Base-by-base conservation (phyloP, 2,888 invertebrate species). In the Caenorhabditis macrosperma region DNA sequence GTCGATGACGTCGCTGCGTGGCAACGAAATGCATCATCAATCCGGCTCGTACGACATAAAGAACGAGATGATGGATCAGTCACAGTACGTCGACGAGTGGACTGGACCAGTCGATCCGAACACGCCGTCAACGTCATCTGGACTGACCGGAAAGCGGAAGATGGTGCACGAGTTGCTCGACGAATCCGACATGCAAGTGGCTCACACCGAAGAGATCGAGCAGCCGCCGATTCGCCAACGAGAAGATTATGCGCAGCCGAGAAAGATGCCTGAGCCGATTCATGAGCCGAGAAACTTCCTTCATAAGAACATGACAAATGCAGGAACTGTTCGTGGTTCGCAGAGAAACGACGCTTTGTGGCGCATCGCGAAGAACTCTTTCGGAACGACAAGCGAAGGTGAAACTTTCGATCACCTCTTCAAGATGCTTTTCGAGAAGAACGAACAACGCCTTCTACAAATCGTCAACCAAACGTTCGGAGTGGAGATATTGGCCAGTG, bases 401-500 rank as follows among this genome's bases (percentile, higher is more conserved):
- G 86, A 86, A 9, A 82, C 83, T 0, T 83, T 83, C 57, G 85
- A 85, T 50, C 44, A 71, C 26, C 52, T 86, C 5, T 86, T 81
- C 81, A 81, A 78, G 60, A 72, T 85, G 75, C 67, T 85, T 4
- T 77, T 83, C 28, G 75, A 80, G 41, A 81, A 81, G 44, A 84
- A 85, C 72, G 84, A 85, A 35, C 55, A 64, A 35, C 81, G 82
- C n/a, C 69, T 85, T 0, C 67, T 86, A 10, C 79, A 82, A 15
- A 84, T 82, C 22, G 82, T 83, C 24, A 75, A 85, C 63, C 68
- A 76, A 20, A 71, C 80, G 10, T 80, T 80, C 35, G 80, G 80
- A 24, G 66, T 80, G 3, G 80, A 80, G 44, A 80, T 80, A 44
- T 24, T 80, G n/a, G 33, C 69, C 1, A 69, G 66, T 4, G 66